phyloP scores from a whole-genome alignment of 1,140 invertebrate genomes.

The Cydia amplana region DNA sequence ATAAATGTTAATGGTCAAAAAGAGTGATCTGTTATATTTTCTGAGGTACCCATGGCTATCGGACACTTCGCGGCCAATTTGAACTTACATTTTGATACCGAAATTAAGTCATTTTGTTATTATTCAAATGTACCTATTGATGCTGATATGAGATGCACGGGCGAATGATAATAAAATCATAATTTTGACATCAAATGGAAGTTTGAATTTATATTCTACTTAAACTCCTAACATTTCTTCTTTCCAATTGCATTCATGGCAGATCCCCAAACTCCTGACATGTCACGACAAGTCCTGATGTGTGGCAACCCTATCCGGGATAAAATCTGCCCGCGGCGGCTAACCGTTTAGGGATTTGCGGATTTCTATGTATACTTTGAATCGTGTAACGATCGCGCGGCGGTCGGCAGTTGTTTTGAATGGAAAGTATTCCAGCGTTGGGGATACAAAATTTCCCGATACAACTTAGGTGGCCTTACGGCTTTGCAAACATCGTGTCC shows the following conservation, averaged over 20 bases:
- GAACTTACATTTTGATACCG: too few species aligned
- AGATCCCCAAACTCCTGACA: neutral
- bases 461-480: neutral
- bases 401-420: conserved; percentile 13
- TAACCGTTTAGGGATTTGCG: conserved; percentile 11
- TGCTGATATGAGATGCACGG: too few species aligned
- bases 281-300: neutral
- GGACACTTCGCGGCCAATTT: too few species aligned
- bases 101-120: too few species aligned
- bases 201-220: too few species aligned
- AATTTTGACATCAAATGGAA: too few species aligned
- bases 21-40: too few species aligned
- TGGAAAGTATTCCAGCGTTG: neutral
- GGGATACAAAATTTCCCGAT: neutral
- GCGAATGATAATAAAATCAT: too few species aligned
- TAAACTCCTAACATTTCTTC: neutral
- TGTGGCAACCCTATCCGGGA: neutral
- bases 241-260: neutral
- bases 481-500: neutral
- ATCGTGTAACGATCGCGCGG: conserved; percentile 7
- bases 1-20: too few species aligned
- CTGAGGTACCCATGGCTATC: too few species aligned
- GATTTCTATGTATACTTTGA: conserved; percentile 16
- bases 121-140: too few species aligned
- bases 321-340: conserved; percentile 3